phyloP scores from a whole-genome alignment of 53 echinoderm and acorn worm genomes.

The Mesocentrotus franciscanus region DNA sequence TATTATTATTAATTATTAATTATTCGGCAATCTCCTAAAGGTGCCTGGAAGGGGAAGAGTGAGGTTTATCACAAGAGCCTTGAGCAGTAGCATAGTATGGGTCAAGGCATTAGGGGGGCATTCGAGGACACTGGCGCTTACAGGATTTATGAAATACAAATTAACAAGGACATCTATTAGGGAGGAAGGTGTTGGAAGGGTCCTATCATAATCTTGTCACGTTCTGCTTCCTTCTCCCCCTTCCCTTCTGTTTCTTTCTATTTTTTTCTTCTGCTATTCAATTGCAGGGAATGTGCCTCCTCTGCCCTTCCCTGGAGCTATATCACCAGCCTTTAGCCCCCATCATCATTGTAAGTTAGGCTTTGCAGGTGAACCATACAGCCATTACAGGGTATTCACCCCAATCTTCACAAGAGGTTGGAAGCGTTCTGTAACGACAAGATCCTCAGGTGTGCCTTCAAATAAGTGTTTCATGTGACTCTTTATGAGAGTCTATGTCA shows the following conservation, averaged over 20 bases:
- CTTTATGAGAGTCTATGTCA: too few species aligned
- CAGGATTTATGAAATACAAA: too few species aligned
- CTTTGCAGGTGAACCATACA: neutral
- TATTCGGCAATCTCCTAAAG: neutral
- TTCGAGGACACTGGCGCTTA: too few species aligned
- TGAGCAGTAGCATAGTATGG: neutral
- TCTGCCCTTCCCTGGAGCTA: too few species aligned
- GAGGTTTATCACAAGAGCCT: neutral
- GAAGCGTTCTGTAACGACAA: too few species aligned
- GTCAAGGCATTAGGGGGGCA: neutral
- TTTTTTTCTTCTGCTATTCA: neutral
- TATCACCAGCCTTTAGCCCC: too few species aligned
- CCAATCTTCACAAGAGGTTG: neutral
- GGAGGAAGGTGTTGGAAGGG: neutral
- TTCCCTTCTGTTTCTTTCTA: neutral
- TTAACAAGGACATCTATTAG: too few species aligned
- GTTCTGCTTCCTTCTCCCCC: neutral
- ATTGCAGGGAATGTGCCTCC: too few species aligned
- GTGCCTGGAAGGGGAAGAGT: slow-evolving; percentile 20
- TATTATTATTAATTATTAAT: slow-evolving; percentile 6
- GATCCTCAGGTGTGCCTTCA: too few species aligned
- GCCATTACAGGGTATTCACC: neutral
- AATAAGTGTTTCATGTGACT: too few species aligned
- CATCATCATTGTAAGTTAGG: too few species aligned
- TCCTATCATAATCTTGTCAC: too few species aligned